Percentiles rank a stretch among this genome's conserved stretches.
Evolutionary conservation across 2,888 invertebrate species (phyloP).

Genomic region (Chorisops tibialis): DNA sequence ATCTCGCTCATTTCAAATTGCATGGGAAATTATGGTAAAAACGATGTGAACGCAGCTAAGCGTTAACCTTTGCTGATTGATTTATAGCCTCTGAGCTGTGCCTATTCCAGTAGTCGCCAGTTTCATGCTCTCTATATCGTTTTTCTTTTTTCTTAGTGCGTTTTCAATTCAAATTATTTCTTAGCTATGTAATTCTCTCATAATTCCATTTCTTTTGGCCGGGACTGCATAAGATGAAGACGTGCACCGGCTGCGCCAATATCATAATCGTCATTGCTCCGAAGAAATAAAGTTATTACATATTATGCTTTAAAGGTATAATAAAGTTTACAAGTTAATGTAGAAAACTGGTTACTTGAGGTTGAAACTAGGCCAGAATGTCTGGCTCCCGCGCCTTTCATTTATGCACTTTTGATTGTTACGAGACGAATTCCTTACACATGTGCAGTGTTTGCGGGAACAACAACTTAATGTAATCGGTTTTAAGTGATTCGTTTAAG

Average conservation of each 20-base stretch:
- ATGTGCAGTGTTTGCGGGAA: too few species aligned
- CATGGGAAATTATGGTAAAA: slow-evolving; percentile 22
- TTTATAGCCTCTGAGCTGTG: not conserved
- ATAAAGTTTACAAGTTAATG: not conserved
- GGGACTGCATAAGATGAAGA: too few species aligned
- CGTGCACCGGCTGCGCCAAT: not conserved
- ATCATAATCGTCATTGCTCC: not conserved
- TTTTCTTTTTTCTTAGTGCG: too few species aligned
- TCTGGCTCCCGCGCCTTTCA: slow-evolving; percentile 21
- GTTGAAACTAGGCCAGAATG: slow-evolving; percentile 18
- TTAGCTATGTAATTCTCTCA: slow-evolving; percentile 8
- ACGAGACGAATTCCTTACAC: too few species aligned
- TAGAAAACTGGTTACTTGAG: not conserved
- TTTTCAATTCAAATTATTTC: slow-evolving; percentile 14
- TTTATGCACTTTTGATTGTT: not conserved
- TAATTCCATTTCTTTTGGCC: not conserved
- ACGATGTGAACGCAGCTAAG: not conserved
- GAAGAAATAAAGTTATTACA: not conserved
- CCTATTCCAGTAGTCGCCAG: not conserved
- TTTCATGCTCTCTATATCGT: slow-evolving; percentile 1
- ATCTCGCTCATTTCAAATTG: not conserved
- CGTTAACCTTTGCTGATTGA: slow-evolving; percentile 20
- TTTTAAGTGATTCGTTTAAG: too few species aligned
- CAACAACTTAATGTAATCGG: too few species aligned
- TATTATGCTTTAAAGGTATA: slow-evolving; percentile 10